These are phyloP conservation scores for Hydraecia micacea DNA, from an alignment of 2,888 invertebrate genomes.

Conservation along the genomic window DNA sequence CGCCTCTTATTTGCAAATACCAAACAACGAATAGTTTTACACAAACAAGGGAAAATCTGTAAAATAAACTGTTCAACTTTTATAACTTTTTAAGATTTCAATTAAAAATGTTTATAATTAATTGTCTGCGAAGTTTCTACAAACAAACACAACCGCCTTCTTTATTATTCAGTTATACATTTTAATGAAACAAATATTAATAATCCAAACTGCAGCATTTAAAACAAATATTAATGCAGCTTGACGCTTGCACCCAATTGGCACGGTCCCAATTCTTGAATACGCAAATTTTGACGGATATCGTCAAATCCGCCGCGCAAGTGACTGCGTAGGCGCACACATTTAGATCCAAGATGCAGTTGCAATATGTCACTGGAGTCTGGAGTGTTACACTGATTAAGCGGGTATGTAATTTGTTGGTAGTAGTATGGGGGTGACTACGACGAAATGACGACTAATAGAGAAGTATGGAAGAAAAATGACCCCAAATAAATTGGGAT, in stretches of 20 bases:
- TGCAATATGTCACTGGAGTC: slow-evolving; percentile 43
- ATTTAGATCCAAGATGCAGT: slow-evolving; percentile 62
- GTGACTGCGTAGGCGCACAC: slow-evolving; percentile 35
- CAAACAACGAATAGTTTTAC: not conserved
- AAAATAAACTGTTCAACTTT: not conserved
- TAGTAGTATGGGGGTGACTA: not conserved
- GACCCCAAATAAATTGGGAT: no score
- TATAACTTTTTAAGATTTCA: not conserved
- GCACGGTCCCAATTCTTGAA: slow-evolving; percentile 76
- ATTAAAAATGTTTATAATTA: not conserved
- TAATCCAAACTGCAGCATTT: slow-evolving; percentile 12
- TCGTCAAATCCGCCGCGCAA: slow-evolving; percentile 74
- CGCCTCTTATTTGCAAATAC: no score
- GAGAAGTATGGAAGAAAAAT: no score
- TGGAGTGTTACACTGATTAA: slow-evolving; percentile 23
- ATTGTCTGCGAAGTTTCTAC: not conserved
- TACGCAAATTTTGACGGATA: slow-evolving; percentile 77
- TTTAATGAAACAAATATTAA: slow-evolving; percentile 16
- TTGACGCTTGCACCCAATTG: slow-evolving; percentile 59
- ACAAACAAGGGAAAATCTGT: not conserved
- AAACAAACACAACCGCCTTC: not conserved
- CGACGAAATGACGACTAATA: not conserved
- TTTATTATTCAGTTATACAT: not conserved
- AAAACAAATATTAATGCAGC: slow-evolving; percentile 46
- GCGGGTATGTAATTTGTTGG: not conserved